Evolutionary conservation across 2,113 vertebrate species (phyloP).

Genomic region (Calyptommatus sinebrachiatus): DNA sequence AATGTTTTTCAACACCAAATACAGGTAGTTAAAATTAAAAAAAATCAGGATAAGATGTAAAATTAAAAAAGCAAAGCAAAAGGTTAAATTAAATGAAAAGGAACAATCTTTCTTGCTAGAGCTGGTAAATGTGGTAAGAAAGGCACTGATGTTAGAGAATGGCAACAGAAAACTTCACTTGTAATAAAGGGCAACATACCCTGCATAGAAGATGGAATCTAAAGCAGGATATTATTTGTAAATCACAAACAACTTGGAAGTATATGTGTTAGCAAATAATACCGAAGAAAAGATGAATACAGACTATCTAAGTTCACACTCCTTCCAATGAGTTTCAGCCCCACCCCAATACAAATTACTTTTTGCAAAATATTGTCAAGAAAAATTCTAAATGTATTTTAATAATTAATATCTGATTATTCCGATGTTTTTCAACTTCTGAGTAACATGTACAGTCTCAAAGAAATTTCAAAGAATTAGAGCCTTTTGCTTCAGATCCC

Average conservation of each 20-base stretch:
- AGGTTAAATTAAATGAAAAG: not conserved
- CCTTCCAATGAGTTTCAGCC: not conserved
- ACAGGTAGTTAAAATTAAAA: not conserved
- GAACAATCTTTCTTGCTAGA: too few relatives aligned
- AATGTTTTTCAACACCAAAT: not conserved
- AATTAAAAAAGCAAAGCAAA: too few relatives aligned
- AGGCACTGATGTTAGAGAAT: not conserved
- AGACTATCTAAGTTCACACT: not conserved
- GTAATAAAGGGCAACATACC: not conserved
- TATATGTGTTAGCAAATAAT: not conserved
- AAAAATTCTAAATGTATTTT: not conserved
- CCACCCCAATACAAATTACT: too few relatives aligned
- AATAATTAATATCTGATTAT: not conserved
- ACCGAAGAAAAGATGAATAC: not conserved
- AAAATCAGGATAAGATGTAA: not conserved
- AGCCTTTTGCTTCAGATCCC: conserved; percentile 78
- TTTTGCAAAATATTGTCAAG: too few relatives aligned
- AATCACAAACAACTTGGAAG: not conserved
- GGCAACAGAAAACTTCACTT: not conserved
- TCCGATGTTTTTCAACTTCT: conserved; percentile 21
- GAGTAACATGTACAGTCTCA: conserved; percentile 76
- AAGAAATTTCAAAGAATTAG: conserved; percentile 67
- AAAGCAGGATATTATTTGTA: not conserved
- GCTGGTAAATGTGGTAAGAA: too few relatives aligned
- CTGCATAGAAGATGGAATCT: not conserved